Evolutionary conservation across 1,140 invertebrate genomes (phyloP).

Genomic region (Lasaia peninsularis): DNA sequence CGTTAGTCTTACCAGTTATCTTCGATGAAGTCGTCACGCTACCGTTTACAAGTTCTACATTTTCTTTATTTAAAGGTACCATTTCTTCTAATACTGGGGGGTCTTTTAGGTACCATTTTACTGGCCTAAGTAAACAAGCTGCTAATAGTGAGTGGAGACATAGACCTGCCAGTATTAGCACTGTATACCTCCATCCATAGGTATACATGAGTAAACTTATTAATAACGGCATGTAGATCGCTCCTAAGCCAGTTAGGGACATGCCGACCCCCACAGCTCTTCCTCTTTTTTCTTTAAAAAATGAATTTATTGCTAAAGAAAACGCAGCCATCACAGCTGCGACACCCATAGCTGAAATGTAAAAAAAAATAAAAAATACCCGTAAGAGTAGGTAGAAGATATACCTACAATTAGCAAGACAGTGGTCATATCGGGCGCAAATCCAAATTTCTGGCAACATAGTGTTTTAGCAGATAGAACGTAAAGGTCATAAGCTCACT

Average conservation of each 20-base stretch:
- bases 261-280: slow-evolving; percentile 76
- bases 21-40: slow-evolving; percentile 44
- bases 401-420: too few relatives aligned
- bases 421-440: too few relatives aligned
- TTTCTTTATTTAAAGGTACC: slow-evolving; percentile 47
- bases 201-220: slow-evolving; percentile 69
- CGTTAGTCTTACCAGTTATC: slow-evolving; percentile 33
- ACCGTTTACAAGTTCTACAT: slow-evolving; percentile 44
- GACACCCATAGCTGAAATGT: slow-evolving; percentile 67
- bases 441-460: too few relatives aligned
- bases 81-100: slow-evolving; percentile 47
- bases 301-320: slow-evolving; percentile 76
- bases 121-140: slow-evolving; percentile 78
- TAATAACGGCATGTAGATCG: slow-evolving; percentile 71
- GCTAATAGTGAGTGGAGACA: slow-evolving; percentile 77
- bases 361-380: slow-evolving; percentile 14
- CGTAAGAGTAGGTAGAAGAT: too few relatives aligned
- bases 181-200: slow-evolving; percentile 75
- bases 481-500: too few relatives aligned
- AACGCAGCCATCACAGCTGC: slow-evolving; percentile 70
- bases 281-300: slow-evolving; percentile 74
- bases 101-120: slow-evolving; percentile 78
- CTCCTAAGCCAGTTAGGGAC: slow-evolving; percentile 76
- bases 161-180: slow-evolving; percentile 76
- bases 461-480: too few relatives aligned